Percentiles rank a stretch among this genome's conserved stretches.
These are phyloP conservation scores for Nesometra sesokonis DNA, from an alignment of 35 echinoderm and acorn worm genomes.

Conservation along the genomic window DNA sequence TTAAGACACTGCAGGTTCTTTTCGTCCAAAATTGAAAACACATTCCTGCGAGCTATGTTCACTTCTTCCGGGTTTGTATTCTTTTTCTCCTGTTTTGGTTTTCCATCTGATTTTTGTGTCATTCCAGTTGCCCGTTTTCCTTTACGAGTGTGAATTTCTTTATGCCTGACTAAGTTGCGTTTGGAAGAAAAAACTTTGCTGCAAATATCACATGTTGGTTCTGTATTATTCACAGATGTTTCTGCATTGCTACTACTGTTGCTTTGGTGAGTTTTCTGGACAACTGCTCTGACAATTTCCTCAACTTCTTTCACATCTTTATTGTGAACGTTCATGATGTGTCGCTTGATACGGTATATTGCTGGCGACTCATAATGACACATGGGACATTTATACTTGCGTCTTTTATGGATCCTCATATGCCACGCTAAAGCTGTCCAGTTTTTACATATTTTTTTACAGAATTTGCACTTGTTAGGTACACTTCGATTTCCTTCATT, in stretches of 20 bases:
- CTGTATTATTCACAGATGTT: not conserved
- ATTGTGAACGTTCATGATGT: conserved; percentile 61
- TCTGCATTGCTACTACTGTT: not conserved
- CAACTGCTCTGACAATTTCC: not conserved
- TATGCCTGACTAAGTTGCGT: conserved; percentile 79
- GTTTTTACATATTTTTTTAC: conserved; percentile 91
- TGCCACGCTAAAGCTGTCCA: conserved; percentile 95
- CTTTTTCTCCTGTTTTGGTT: conserved; percentile 16
- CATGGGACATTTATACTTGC: conserved; percentile 67
- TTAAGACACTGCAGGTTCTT: conserved; percentile 73
- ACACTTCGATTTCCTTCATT: not conserved
- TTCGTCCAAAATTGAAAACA: conserved; percentile 79
- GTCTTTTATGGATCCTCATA: conserved; percentile 84
- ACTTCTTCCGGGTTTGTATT: conserved; percentile 21
- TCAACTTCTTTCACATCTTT: not conserved
- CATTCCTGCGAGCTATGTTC: conserved; percentile 53
- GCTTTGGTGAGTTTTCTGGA: not conserved
- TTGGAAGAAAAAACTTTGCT: conserved; percentile 77
- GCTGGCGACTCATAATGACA: conserved; percentile 48
- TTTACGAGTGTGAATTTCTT: conserved; percentile 61
- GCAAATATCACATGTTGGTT: conserved; percentile 70
- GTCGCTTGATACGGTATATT: conserved; percentile 50
- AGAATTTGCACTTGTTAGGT: conserved; percentile 55
- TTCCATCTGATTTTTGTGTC: not conserved
- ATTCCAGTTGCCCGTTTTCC: not conserved